Conservation (phyloP, 2,113 vertebrate genomes). For the Oreochromis tanganicae region DNA sequence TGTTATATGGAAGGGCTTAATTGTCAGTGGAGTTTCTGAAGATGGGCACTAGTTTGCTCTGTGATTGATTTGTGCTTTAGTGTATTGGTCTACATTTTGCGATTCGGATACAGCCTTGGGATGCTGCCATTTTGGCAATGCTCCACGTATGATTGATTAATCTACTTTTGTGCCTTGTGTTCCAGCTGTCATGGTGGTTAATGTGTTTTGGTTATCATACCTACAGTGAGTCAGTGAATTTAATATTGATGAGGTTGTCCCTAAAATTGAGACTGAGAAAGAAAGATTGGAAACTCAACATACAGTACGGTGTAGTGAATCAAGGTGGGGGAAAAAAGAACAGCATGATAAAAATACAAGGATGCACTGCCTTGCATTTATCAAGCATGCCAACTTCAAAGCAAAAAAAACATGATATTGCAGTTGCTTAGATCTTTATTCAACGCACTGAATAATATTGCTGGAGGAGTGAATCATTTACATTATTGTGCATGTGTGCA, state of each 20-base stretch:
- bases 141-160: constrained; percentile 28
- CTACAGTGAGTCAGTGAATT: constrained; percentile 26
- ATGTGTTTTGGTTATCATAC: constrained; percentile 50
- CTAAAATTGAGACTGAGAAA: not conserved
- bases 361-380: not conserved
- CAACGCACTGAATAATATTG: not conserved
- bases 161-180: constrained; percentile 23
- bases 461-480: not conserved
- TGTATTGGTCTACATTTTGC: constrained; percentile 20
- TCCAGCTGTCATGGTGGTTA: constrained; percentile 43
- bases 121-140: constrained; percentile 37
- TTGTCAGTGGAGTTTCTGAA: not conserved
- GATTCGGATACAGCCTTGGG: constrained; percentile 15
- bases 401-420: not conserved
- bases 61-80: constrained; percentile 34
- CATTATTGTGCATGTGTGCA: constrained; percentile 18
- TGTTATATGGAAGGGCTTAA: not conserved
- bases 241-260: constrained; percentile 27
- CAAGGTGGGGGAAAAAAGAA: fast-evolving
- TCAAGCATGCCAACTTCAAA: constrained; percentile 14
- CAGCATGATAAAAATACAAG: not conserved
- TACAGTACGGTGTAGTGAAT: not conserved
- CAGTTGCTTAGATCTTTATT: constrained; percentile 10
- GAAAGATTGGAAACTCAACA: not conserved
- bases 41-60: constrained; percentile 7